A percentile compares a stretch with the other conserved stretches of the same genome.
Evolutionary conservation across 2,113 vertebrate genomes (phyloP).

Genomic region (Rana temporaria): DNA sequence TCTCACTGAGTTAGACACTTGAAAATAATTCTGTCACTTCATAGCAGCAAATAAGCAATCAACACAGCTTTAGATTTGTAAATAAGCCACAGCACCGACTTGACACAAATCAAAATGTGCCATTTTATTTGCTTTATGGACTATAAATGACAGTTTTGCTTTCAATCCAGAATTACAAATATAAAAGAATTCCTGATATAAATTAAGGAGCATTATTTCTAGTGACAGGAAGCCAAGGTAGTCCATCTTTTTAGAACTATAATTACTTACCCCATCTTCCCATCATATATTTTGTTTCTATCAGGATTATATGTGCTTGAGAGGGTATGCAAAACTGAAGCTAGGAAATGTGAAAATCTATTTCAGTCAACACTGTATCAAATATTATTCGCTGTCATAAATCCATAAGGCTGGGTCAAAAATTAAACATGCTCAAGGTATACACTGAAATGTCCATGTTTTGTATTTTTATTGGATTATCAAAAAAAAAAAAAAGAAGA

Average conservation of each 20-base stretch:
- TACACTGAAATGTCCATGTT: too few relatives aligned
- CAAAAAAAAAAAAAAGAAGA: too few relatives aligned
- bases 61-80: constrained; percentile 15
- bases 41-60: constrained; percentile 23
- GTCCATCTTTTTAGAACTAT: not conserved
- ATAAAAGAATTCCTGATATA: not conserved
- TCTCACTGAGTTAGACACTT: constrained; percentile 1
- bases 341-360: too few relatives aligned
- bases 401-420: too few relatives aligned
- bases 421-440: too few relatives aligned
- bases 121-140: not conserved
- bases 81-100: not conserved
- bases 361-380: too few relatives aligned
- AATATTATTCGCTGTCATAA: too few relatives aligned
- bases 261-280: too few relatives aligned
- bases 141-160: not conserved
- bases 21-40: constrained; percentile 23
- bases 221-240: not conserved
- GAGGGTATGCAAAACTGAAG: too few relatives aligned
- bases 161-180: not conserved
- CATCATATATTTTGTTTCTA: too few relatives aligned
- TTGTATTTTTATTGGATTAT: too few relatives aligned
- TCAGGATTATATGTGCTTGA: too few relatives aligned
- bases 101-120: not conserved
- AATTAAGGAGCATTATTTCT: not conserved